Conservation (phyloP, 2,797 vertebrate species). For the Vultur gryphus region DNA sequence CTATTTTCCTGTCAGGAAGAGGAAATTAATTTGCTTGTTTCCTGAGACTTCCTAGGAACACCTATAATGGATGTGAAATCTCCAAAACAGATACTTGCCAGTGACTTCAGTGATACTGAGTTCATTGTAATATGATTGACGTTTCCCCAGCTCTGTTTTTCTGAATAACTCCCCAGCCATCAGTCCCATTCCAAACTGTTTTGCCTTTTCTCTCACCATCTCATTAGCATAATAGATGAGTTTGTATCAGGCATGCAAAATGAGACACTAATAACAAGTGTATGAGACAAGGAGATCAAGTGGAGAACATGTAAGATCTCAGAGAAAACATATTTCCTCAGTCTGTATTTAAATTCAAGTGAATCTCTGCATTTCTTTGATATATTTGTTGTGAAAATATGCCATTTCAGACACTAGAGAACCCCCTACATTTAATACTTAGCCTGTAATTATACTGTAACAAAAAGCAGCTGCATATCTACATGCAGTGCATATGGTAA, state of each 20-base stretch:
- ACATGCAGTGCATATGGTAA: background rate
- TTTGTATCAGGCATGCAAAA: background rate
- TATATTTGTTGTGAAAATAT: slow-evolving; percentile 43
- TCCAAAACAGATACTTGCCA: background rate
- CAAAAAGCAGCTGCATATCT: slow-evolving; percentile 7
- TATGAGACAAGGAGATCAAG: background rate
- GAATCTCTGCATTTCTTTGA: background rate
- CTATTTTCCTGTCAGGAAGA: background rate
- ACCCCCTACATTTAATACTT: background rate
- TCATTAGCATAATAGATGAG: background rate
- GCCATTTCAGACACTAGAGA: slow-evolving; percentile 15
- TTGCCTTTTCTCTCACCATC: background rate
- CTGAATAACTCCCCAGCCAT: background rate
- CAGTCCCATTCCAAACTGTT: background rate
- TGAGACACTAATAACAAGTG: background rate
- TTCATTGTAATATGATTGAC: background rate
- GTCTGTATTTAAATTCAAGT: background rate
- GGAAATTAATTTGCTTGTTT: background rate
- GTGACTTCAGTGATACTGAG: background rate
- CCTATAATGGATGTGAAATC: background rate
- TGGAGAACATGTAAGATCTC: background rate
- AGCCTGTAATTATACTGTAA: slow-evolving; percentile 15
- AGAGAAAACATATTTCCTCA: background rate
- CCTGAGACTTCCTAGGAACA: background rate
- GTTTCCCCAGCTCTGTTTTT: background rate